A percentile compares a stretch with the other conserved stretches of the same genome.
phyloP scores from a whole-genome alignment of 2,113 vertebrate species.

The Fregata magnificens region DNA sequence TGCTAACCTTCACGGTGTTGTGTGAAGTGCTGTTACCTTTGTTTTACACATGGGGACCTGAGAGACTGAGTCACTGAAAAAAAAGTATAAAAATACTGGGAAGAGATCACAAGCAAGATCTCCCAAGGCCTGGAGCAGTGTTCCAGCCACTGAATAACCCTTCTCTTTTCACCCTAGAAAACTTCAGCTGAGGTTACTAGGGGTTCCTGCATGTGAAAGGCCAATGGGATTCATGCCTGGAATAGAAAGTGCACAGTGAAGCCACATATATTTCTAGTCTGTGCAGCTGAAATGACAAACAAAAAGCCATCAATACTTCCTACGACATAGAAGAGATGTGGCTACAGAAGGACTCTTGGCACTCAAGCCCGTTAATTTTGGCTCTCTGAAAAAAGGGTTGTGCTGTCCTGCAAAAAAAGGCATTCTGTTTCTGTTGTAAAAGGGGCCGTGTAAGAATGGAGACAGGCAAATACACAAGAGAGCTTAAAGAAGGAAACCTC shows the following conservation, averaged over 20 bases:
- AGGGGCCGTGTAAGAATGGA: neutral
- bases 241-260: neutral
- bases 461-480: neutral
- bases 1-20: neutral
- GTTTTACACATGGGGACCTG: neutral
- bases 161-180: neutral
- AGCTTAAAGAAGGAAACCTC: constrained; percentile 32
- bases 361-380: neutral
- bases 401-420: neutral
- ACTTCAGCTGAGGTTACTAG: neutral
- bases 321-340: neutral
- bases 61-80: neutral
- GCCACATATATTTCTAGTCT: neutral
- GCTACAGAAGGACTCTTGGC: constrained; percentile 7
- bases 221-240: neutral
- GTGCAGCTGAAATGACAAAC: constrained; percentile 17
- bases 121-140: neutral
- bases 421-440: constrained; percentile 13
- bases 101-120: neutral
- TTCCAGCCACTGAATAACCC: neutral
- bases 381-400: constrained; percentile 3
- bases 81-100: neutral
- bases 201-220: neutral
- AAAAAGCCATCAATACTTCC: constrained; percentile 29
- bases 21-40: neutral